These are phyloP conservation scores for Meteorus sp. DNA, from an alignment of 1,140 invertebrate genomes.

Conservation along the genomic window DNA sequence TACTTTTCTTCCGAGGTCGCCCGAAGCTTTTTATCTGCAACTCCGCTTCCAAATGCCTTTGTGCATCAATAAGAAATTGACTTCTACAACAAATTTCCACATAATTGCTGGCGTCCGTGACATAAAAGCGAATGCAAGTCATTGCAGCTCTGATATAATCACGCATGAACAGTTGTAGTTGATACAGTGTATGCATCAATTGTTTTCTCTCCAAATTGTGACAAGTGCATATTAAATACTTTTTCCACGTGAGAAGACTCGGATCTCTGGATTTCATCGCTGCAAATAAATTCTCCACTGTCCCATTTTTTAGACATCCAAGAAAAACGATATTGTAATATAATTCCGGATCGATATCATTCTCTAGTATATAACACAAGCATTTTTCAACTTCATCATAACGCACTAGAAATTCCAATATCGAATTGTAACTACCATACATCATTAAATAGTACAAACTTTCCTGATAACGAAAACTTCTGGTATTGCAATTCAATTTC, in stretches of 20 bases:
- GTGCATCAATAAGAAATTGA: slow-evolving; percentile 64
- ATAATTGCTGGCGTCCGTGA: slow-evolving; percentile 60
- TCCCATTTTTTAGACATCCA: slow-evolving; percentile 65
- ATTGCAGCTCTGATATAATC: slow-evolving; percentile 74
- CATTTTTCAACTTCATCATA: slow-evolving; percentile 65
- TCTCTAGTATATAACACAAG: slow-evolving; percentile 66
- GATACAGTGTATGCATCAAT: slow-evolving; percentile 68
- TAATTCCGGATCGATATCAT: slow-evolving; percentile 65
- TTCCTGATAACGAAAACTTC: slow-evolving; percentile 66
- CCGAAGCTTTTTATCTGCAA: slow-evolving; percentile 43
- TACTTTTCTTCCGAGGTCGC: slow-evolving; percentile 46
- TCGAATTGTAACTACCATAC: slow-evolving; percentile 69
- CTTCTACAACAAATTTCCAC: slow-evolving; percentile 60
- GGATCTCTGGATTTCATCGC: slow-evolving; percentile 65
- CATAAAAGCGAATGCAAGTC: slow-evolving; percentile 73
- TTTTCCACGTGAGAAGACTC: slow-evolving; percentile 67
- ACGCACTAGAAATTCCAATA: slow-evolving; percentile 72
- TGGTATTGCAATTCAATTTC: slow-evolving; percentile 23
- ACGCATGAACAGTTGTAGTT: slow-evolving; percentile 68
- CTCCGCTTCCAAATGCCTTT: slow-evolving; percentile 65
- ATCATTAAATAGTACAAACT: slow-evolving; percentile 72
- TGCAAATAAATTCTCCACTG: slow-evolving; percentile 63
- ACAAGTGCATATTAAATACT: slow-evolving; percentile 69
- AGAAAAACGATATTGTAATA: slow-evolving; percentile 74
- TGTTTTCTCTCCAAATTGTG: slow-evolving; percentile 67